These are phyloP conservation scores for Steinernema carpocapsae DNA, from an alignment of 2,888 invertebrate genomes.

Conservation along the genomic window DNA sequence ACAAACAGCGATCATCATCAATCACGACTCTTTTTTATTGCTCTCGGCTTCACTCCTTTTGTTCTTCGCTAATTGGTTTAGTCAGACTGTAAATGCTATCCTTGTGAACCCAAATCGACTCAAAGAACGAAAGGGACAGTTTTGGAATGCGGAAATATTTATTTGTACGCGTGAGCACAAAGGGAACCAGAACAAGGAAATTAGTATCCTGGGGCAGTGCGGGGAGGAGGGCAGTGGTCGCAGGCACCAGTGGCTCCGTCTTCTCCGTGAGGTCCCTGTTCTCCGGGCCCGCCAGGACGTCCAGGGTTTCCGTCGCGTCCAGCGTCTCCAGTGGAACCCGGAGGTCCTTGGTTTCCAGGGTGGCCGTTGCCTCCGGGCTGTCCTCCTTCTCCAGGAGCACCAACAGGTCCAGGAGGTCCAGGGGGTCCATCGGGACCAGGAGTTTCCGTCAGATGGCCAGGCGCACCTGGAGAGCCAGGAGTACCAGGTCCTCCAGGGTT, in stretches of 20 bases:
- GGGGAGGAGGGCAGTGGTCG: constrained; percentile 16
- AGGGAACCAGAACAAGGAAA: background rate
- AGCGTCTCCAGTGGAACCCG: constrained; percentile 4
- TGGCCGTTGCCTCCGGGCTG: constrained; percentile 2
- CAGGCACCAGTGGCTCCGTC: background rate
- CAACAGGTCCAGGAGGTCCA: constrained; percentile 1
- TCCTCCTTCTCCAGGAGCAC: background rate
- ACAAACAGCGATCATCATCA: too few species aligned
- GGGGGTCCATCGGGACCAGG: constrained; percentile 23
- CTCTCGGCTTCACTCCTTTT: too few species aligned
- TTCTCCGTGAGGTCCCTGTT: constrained; percentile 18
- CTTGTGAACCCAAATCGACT: too few species aligned
- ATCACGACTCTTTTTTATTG: too few species aligned
- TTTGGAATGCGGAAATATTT: constrained; percentile 7
- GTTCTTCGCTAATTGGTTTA: too few species aligned
- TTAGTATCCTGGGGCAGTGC: background rate
- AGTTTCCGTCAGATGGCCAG: background rate
- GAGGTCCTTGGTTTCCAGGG: background rate
- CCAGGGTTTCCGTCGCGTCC: too few species aligned
- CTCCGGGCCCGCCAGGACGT: background rate
- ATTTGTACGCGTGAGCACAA: background rate
- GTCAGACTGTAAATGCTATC: too few species aligned
- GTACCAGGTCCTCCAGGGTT: background rate
- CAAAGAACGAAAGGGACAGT: too few species aligned
- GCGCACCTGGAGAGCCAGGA: background rate